A percentile compares a stretch with the other conserved stretches of the same genome.
Conservation (phyloP, 2,888 invertebrate species). For the Hyposoter dolosus region DNA sequence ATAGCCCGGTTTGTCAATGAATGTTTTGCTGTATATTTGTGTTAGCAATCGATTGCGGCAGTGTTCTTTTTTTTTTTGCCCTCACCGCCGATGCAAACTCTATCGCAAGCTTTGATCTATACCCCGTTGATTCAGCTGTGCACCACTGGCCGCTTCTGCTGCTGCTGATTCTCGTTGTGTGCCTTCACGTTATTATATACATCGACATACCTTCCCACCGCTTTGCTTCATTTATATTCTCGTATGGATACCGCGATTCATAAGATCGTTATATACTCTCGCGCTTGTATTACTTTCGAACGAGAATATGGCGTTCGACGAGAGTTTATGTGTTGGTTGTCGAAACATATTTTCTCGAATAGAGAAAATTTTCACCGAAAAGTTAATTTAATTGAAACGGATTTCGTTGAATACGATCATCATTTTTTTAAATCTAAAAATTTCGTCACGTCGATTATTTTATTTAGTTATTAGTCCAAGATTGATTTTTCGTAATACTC, state of each 20-base stretch:
- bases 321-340: neutral
- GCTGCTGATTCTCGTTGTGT: neutral
- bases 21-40: slow-evolving; percentile 9
- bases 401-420: neutral
- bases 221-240: neutral
- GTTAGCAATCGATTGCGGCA: slow-evolving; percentile 40
- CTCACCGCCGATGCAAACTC: slow-evolving; percentile 15
- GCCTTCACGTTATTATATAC: neutral
- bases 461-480: no score
- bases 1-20: slow-evolving; percentile 24
- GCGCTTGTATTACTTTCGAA: neutral
- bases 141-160: slow-evolving; percentile 38
- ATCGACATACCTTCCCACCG: neutral
- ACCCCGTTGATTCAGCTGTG: slow-evolving; percentile 46
- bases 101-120: slow-evolving; percentile 57
- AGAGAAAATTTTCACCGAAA: neutral
- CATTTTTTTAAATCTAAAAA: no score
- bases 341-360: neutral
- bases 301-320: neutral
- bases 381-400: no score
- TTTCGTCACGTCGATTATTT: neutral
- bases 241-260: neutral
- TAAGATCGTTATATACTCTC: slow-evolving; percentile 3
- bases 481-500: neutral
- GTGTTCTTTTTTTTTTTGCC: slow-evolving; percentile 22